Evolutionary conservation across 1,140 invertebrate genomes (phyloP).

Genomic region (Macrostomum lignano): DNA sequence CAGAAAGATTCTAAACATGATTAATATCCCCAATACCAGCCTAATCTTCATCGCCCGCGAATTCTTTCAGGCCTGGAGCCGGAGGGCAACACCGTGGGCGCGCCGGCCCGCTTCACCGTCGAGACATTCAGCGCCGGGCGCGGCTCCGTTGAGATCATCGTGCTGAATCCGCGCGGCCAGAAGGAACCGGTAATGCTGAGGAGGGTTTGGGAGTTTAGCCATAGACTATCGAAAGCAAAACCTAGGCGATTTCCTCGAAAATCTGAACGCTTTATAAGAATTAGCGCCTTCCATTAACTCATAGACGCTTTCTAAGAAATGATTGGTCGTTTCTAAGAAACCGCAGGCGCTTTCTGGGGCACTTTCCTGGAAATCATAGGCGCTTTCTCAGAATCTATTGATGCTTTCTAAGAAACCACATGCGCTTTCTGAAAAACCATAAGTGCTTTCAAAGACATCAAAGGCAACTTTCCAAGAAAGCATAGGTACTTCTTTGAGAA

Average conservation of each 20-base stretch:
- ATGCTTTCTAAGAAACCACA: too few species aligned
- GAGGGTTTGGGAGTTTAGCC: not conserved
- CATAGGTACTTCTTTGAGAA: too few species aligned
- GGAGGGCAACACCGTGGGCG: slow-evolving; percentile 32
- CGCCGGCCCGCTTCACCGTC: slow-evolving; percentile 46
- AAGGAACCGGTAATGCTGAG: slow-evolving; percentile 33
- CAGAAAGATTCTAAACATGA: too few species aligned
- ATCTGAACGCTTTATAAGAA: too few species aligned
- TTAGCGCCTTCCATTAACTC: not conserved
- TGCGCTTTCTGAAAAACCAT: too few species aligned
- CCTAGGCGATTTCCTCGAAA: too few species aligned
- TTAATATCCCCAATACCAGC: too few species aligned
- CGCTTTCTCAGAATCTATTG: too few species aligned
- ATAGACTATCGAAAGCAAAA: too few species aligned
- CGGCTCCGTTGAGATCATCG: slow-evolving; percentile 40
- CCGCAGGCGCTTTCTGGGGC: slow-evolving; percentile 7
- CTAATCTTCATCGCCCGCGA: not conserved
- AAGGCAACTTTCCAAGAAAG: too few species aligned
- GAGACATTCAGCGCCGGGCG: slow-evolving; percentile 56
- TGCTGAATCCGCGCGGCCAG: slow-evolving; percentile 39
- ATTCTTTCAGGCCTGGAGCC: slow-evolving; percentile 5
- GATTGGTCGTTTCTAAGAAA: slow-evolving; percentile 6
- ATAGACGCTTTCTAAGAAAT: slow-evolving; percentile 4
- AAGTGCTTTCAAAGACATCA: too few species aligned
- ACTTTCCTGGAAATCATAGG: not conserved